Base-by-base conservation (phyloP, 2,113 vertebrate genomes). In the Myocastor coypus region DNA sequence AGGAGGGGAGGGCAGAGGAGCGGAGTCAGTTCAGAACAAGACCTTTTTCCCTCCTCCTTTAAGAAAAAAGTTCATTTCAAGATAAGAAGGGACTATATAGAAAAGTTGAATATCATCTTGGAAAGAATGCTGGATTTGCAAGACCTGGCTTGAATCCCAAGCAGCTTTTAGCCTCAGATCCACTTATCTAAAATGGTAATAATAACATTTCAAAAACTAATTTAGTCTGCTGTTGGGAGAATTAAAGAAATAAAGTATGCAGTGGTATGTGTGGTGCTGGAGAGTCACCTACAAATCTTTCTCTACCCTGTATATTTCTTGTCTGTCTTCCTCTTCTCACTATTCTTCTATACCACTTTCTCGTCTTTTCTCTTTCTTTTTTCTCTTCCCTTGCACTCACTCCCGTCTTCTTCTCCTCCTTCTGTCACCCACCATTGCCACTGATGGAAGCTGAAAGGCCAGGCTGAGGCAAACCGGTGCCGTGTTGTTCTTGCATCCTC, bases 181-280 rank as follows among this genome's bases (percentile, higher is more conserved):
- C 50, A 77, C 89, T 97, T 94, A 57, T 93, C 78, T 94, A 81
- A 97, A 96, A 94, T 86, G 37, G 52, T 91, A 94, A 91, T 94
- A 93, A 61, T 32, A 92, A 78, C 30, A 83, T 57, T 30, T 81
- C 92, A 63, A 7, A 73, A 4, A 61, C 66, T 91, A 93, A 94
- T 68, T 94, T 30, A 80, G 26, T 63, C 92, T 89, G 64, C 37
- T 94, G 40, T 59, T 75, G 32, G 73, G 55, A 89, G 5, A 52
- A 91, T 96, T 83, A 91, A 86, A 93, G 90, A 94, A 83, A 73
- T 91, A 80, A 89, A 71, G 3, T 81, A 64, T 68, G 24, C 12
- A 59, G 77, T 63, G 83, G 9, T 42, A 42, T 90, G 91, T 92
- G 80, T 87, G 94, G 82, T 55, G 66, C 71, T 66, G 59, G 22